phyloP scores from a whole-genome alignment of 1,140 invertebrate species.

The Periplaneta americana region DNA sequence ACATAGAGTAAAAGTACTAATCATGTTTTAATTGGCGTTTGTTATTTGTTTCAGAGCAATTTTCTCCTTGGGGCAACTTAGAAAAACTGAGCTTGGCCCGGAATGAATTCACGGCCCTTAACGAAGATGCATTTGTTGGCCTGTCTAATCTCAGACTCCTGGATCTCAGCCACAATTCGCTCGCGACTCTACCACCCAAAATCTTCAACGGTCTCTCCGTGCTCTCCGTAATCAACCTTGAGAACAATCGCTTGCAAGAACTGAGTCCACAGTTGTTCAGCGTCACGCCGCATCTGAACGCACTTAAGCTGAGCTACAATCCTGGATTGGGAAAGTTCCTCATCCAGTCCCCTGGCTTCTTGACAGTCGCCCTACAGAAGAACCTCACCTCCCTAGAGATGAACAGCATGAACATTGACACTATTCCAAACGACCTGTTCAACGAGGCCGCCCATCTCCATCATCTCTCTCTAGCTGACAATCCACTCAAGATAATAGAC shows the following conservation, averaged over 20 bases:
- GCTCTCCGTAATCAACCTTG: neutral
- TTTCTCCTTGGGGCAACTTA: neutral
- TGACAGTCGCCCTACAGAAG: neutral
- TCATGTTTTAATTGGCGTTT: neutral
- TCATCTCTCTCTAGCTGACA: neutral
- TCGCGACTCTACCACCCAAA: neutral
- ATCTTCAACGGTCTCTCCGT: neutral
- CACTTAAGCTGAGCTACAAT: neutral
- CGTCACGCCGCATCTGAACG: neutral
- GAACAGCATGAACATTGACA: neutral
- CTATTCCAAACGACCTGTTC: slow-evolving; percentile 1
- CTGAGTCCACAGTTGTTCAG: neutral
- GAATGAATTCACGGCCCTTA: neutral
- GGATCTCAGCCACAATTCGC: slow-evolving; percentile 1
- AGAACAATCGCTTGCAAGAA: neutral
- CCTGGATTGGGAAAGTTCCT: neutral
- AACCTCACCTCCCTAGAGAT: neutral
- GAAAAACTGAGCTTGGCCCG: neutral
- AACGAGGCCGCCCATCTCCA: neutral
- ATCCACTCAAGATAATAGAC: neutral
- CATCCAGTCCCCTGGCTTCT: neutral
- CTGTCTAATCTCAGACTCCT: neutral
- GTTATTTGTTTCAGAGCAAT: neutral
- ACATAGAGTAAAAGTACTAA: too few relatives aligned
- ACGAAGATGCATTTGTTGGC: neutral